Evolutionary conservation across 1,140 invertebrate species (phyloP).

Genomic region (Ips typographus): DNA sequence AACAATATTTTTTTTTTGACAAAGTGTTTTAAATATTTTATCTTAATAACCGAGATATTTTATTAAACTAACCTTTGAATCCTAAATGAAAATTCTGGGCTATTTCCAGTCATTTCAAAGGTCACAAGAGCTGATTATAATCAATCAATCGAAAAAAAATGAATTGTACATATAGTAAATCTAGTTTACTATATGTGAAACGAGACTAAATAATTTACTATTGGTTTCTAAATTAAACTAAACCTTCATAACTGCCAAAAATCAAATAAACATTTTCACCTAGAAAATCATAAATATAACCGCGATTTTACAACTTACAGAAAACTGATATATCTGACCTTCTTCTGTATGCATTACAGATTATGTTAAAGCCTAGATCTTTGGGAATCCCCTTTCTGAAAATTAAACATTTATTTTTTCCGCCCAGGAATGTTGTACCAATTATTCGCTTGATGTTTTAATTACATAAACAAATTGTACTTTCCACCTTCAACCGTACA

Average conservation of each 20-base stretch:
- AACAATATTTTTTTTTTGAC: too few relatives aligned
- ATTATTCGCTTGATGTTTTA: neutral
- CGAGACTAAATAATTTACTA: neutral
- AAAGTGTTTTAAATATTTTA: too few relatives aligned
- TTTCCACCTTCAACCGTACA: neutral
- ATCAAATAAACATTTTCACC: neutral
- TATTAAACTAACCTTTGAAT: too few relatives aligned
- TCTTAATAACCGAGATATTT: too few relatives aligned
- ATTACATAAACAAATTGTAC: conserved; percentile 9
- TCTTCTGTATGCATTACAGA: neutral
- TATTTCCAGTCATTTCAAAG: too few relatives aligned
- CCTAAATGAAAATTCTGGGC: too few relatives aligned
- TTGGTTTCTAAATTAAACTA: neutral
- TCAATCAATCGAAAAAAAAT: too few relatives aligned
- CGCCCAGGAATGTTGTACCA: neutral
- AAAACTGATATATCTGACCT: conserved; percentile 1
- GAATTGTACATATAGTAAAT: too few relatives aligned
- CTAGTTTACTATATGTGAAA: neutral
- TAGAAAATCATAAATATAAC: neutral
- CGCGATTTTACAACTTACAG: neutral
- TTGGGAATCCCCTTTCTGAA: conserved; percentile 6
- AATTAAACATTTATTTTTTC: conserved; percentile 1
- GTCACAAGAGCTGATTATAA: too few relatives aligned
- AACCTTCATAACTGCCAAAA: neutral
- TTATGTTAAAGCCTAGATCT: neutral